Evolutionary conservation across 2,797 vertebrate genomes (phyloP).

Genomic region (Pseudopleuronectes americanus): DNA sequence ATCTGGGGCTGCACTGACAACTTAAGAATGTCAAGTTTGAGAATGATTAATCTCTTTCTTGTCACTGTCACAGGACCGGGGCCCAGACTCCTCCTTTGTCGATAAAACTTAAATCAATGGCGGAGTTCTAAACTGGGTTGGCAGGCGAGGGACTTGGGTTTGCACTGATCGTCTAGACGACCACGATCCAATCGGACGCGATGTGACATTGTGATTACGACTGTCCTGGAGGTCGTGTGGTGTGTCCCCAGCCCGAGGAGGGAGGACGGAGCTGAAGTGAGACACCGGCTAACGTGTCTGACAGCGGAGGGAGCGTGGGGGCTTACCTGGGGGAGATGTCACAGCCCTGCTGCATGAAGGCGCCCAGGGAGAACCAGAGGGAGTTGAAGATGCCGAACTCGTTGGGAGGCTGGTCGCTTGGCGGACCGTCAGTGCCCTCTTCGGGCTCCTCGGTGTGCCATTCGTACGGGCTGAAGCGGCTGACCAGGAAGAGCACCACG

Average conservation of each 20-base stretch:
- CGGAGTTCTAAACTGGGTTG: not conserved
- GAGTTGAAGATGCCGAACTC: constrained; percentile 99
- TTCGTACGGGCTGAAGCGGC: constrained; percentile 96
- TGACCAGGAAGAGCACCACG: constrained; percentile 98
- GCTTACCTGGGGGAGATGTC: constrained; percentile 89
- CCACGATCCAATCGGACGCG: constrained; percentile 7
- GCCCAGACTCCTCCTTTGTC: not conserved
- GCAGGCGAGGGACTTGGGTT: not conserved
- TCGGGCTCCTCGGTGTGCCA: constrained; percentile 98
- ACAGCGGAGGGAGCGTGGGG: not conserved
- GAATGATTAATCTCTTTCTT: too few relatives aligned
- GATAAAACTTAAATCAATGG: not conserved
- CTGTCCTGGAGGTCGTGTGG: constrained; percentile 33
- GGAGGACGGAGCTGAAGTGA: not conserved
- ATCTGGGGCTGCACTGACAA: too few relatives aligned
- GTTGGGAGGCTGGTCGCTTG: constrained; percentile 96
- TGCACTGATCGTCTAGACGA: not conserved
- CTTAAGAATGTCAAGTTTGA: too few relatives aligned
- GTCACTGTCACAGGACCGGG: too few relatives aligned
- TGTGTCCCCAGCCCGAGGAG: constrained; percentile 14
- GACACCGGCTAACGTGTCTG: not conserved
- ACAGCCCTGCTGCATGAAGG: constrained; percentile 98
- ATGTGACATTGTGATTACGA: constrained; percentile 26
- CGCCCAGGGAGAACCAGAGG: constrained; percentile 97
- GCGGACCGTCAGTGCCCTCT: constrained; percentile 92